Evolutionary conservation across 1,140 invertebrate genomes (phyloP).

Genomic region (Calosoma granatense): DNA sequence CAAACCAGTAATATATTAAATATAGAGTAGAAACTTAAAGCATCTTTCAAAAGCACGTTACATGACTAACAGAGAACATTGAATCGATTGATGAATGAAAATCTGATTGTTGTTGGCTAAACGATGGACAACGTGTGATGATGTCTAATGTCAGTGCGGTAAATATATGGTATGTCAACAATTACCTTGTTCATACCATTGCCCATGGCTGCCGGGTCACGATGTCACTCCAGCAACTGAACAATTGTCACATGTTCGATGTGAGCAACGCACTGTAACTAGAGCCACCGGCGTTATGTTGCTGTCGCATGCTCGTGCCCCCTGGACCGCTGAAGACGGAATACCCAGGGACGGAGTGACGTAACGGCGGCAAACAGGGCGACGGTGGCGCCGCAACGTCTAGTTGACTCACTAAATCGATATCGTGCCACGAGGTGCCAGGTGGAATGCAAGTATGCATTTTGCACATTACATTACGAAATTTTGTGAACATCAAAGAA

Average conservation of each 20-base stretch:
- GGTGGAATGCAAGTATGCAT: too few relatives aligned
- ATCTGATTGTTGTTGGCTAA: too few relatives aligned
- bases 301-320: background rate
- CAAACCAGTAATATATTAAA: slow-evolving; percentile 6
- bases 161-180: slow-evolving; percentile 1
- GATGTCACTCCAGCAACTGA: background rate
- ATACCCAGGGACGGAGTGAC: background rate
- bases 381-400: background rate
- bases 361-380: background rate
- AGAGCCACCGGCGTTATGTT: background rate
- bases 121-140: too few relatives aligned
- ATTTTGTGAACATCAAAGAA: too few relatives aligned
- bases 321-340: background rate
- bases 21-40: slow-evolving; percentile 10
- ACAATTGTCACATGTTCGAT: background rate
- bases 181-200: slow-evolving; percentile 30
- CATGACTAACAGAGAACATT: too few relatives aligned
- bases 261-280: background rate
- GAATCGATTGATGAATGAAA: slow-evolving; percentile 9
- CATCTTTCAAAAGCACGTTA: slow-evolving; percentile 5
- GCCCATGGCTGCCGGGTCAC: slow-evolving; percentile 23
- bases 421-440: background rate
- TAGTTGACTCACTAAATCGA: background rate
- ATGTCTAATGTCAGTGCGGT: background rate
- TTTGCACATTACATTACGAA: too few relatives aligned